Percentiles rank a stretch among this genome's conserved stretches.
Evolutionary conservation across 2,888 invertebrate genomes (phyloP).

Genomic region (Macrosoma leucophasiata): DNA sequence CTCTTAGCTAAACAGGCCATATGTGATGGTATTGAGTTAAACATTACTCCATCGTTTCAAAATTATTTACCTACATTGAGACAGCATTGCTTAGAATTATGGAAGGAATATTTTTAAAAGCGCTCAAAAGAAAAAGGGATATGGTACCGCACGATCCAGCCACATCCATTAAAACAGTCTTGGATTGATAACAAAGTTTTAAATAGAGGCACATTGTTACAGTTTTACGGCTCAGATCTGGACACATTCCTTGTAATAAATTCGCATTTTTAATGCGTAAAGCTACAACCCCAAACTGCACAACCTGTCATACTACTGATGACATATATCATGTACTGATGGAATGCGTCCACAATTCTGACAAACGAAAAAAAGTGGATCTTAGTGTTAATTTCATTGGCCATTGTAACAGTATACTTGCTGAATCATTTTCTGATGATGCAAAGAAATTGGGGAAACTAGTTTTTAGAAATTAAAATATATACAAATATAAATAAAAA

Average conservation of each 20-base stretch:
- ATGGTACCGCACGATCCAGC: constrained; percentile 14
- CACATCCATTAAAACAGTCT: constrained; percentile 1
- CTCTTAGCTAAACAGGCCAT: too few relatives aligned
- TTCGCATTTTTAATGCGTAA: constrained; percentile 7
- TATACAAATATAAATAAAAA: neutral
- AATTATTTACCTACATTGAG: neutral
- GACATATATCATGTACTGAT: constrained; percentile 8
- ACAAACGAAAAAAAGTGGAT: too few relatives aligned
- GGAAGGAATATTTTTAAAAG: constrained; percentile 14
- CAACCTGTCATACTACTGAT: constrained; percentile 3
- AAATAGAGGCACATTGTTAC: constrained; percentile 4
- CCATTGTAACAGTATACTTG: too few relatives aligned
- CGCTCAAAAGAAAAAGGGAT: constrained; percentile 14
- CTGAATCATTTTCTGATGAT: too few relatives aligned
- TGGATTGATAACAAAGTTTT: constrained; percentile 8
- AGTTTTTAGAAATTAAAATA: neutral
- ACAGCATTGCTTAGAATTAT: neutral
- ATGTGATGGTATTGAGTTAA: too few relatives aligned
- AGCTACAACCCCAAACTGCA: constrained; percentile 4
- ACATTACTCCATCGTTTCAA: neutral
- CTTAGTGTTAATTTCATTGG: too few relatives aligned
- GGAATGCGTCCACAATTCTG: constrained; percentile 7
- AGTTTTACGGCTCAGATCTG: constrained; percentile 12
- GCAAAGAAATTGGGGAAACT: too few relatives aligned
- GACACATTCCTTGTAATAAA: constrained; percentile 16